These are phyloP conservation scores for Cosmorhoe ocellata DNA, from an alignment of 2,888 invertebrate genomes.

Conservation along the genomic window DNA sequence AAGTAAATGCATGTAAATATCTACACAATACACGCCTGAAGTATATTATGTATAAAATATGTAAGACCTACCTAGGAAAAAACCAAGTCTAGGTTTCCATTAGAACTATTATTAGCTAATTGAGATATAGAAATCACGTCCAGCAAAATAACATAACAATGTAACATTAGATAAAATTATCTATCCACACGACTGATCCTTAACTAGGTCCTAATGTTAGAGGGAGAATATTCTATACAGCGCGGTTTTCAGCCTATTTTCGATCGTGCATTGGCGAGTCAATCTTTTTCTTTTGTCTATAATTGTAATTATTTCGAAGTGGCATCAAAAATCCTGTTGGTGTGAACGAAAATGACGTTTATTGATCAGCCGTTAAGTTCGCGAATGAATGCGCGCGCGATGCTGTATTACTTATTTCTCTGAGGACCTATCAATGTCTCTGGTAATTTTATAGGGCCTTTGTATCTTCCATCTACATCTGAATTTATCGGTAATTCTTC, in stretches of 20 bases:
- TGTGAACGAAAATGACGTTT: too few species aligned
- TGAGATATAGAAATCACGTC: conserved; percentile 56
- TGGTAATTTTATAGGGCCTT: conserved; percentile 29
- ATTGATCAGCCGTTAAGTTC: too few species aligned
- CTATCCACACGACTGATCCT: conserved; percentile 57
- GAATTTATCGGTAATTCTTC: conserved; percentile 62
- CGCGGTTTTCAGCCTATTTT: conserved; percentile 2
- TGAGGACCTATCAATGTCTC: conserved; percentile 10
- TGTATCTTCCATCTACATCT: conserved; percentile 40
- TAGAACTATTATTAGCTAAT: conserved; percentile 23
- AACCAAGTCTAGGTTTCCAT: conserved; percentile 22
- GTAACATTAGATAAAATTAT: conserved; percentile 53
- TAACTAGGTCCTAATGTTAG: conserved; percentile 50
- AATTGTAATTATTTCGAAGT: too few species aligned
- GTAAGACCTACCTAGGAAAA: conserved; percentile 5
- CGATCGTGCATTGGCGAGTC: too few species aligned
- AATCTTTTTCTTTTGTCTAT: too few species aligned
- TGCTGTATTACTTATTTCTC: conserved; percentile 19
- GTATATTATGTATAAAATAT: not conserved
- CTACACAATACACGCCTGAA: too few species aligned
- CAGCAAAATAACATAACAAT: conserved; percentile 62
- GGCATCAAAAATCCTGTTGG: too few species aligned
- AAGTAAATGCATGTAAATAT: too few species aligned
- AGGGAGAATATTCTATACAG: conserved; percentile 40
- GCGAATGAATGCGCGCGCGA: not conserved